phyloP scores from a whole-genome alignment of 2,797 vertebrate species.

The Halcyon badia region DNA sequence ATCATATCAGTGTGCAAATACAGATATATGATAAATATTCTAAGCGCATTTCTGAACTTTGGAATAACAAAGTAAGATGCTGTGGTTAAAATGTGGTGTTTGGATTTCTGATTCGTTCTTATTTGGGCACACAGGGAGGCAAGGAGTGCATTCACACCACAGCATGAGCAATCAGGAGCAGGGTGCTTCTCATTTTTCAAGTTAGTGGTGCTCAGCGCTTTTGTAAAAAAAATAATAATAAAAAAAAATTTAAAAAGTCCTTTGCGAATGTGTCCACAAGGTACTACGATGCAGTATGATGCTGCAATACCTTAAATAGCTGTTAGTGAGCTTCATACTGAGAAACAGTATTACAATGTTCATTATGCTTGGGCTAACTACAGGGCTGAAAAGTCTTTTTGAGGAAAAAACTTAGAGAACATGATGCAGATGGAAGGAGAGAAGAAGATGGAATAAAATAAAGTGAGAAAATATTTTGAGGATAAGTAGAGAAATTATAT shows the following conservation, averaged over 20 bases:
- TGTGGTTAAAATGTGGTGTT: background rate
- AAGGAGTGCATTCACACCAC: background rate
- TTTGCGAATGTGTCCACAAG: background rate
- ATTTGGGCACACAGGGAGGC: background rate
- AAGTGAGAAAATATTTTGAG: background rate
- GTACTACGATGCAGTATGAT: background rate
- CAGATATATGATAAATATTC: background rate
- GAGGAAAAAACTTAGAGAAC: background rate
- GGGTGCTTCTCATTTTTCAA: background rate
- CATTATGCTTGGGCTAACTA: background rate
- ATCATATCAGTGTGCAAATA: background rate
- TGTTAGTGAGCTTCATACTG: background rate
- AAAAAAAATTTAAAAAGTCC: background rate
- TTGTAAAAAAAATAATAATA: background rate
- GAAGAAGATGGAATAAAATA: background rate
- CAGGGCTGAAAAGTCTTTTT: background rate
- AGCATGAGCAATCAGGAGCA: background rate
- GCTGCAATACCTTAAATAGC: background rate
- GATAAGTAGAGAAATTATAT: background rate
- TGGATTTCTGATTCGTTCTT: background rate
- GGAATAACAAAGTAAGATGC: background rate
- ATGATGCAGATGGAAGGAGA: background rate
- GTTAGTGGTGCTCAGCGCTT: background rate
- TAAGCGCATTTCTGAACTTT: background rate
- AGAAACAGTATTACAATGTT: background rate